phyloP scores from a whole-genome alignment of 2,797 vertebrate genomes.

The Sebastes matsubarae region DNA sequence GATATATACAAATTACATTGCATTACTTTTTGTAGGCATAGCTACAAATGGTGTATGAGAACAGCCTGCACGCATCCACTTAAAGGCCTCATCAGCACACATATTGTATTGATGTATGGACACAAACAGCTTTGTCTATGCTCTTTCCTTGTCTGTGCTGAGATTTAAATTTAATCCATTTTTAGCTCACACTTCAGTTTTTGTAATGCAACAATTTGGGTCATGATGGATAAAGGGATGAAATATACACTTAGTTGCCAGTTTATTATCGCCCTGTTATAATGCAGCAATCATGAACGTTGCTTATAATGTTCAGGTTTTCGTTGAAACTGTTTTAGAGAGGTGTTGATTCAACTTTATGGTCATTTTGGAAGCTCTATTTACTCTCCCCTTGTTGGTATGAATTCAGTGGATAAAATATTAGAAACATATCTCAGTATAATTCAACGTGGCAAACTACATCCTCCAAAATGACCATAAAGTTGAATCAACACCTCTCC shows the following conservation, averaged over 20 bases:
- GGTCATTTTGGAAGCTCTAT: neutral
- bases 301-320: neutral
- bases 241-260: neutral
- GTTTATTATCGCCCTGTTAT: neutral
- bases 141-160: neutral
- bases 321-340: neutral
- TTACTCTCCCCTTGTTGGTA: neutral
- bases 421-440: neutral
- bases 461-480: neutral
- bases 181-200: constrained; percentile 1
- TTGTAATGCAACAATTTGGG: neutral
- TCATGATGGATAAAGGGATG: neutral
- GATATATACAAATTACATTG: no score
- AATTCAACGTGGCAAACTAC: neutral
- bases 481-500: constrained; percentile 6
- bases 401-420: neutral
- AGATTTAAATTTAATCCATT: constrained; percentile 5
- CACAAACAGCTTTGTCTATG: neutral
- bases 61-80: constrained; percentile 3
- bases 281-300: neutral
- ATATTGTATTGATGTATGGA: constrained; percentile 12
- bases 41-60: no score
- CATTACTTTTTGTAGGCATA: no score
- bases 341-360: neutral
- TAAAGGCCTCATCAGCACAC: neutral